phyloP scores from a whole-genome alignment of 2,888 invertebrate genomes.

The Drosophila tripunctata region DNA sequence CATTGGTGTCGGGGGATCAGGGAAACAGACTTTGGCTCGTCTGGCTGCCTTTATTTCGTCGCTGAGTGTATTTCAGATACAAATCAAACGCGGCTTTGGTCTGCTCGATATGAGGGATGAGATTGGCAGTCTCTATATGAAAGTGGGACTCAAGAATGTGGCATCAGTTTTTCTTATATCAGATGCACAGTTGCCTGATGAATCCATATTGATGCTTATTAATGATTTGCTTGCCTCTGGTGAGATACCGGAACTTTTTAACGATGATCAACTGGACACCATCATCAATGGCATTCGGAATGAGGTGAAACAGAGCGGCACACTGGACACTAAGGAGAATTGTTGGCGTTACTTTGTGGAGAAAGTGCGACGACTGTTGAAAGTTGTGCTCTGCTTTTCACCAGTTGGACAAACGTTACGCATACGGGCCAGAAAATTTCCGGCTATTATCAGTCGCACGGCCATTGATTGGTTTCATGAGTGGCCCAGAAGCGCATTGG shows the following conservation, averaged over 20 bases:
- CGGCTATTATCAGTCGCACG: conserved; percentile 96
- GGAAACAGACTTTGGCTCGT: conserved; percentile 95
- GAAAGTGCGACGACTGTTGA: conserved; percentile 91
- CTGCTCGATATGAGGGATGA: conserved; percentile 92
- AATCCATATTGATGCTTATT: conserved; percentile 94
- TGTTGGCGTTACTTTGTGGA: conserved; percentile 98
- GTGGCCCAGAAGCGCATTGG: conserved; percentile 96
- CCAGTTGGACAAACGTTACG: conserved; percentile 96
- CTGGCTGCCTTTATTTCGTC: conserved; percentile 95
- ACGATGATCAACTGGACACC: conserved; percentile 95
- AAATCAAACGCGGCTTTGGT: conserved; percentile 94
- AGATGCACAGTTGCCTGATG: conserved; percentile 96
- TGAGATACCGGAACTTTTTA: conserved; percentile 95
- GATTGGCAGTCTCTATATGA: conserved; percentile 90
- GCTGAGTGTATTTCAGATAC: conserved; percentile 96
- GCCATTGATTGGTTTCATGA: conserved; percentile 99
- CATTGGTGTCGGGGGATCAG: conserved; percentile 98
- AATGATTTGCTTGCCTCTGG: conserved; percentile 97
- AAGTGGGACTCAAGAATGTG: conserved; percentile 94
- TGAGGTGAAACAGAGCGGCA: conserved; percentile 93
- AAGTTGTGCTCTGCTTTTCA: conserved; percentile 96
- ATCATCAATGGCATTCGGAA: conserved; percentile 91
- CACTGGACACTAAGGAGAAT: conserved; percentile 94
- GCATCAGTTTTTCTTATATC: conserved; percentile 96
- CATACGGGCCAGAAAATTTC: conserved; percentile 95